These are phyloP conservation scores for Leistus spinibarbis DNA, from an alignment of 2,888 invertebrate species.

Conservation along the genomic window DNA sequence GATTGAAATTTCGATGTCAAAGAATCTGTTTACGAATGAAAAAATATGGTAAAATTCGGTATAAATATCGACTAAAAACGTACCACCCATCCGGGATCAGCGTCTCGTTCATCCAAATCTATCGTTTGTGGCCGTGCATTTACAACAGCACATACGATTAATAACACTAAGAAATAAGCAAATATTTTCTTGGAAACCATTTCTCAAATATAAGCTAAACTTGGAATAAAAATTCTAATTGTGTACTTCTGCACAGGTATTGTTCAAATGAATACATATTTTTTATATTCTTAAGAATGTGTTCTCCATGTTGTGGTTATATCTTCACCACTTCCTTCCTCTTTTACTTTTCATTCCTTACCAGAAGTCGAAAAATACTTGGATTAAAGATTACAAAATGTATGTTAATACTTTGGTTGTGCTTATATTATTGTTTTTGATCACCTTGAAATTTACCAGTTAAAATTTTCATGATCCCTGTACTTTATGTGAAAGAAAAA, in stretches of 20 bases:
- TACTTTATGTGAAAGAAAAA: no score
- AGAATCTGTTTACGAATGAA: no score
- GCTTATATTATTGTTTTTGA: no score
- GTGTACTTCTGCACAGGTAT: not conserved
- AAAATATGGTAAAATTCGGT: no score
- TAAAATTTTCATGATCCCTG: no score
- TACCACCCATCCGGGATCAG: conserved; percentile 53
- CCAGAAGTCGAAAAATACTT: not conserved
- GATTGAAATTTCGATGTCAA: no score
- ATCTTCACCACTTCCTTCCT: conserved; percentile 10
- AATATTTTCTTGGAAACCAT: not conserved
- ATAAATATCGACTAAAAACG: conserved; percentile 40
- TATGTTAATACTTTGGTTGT: no score
- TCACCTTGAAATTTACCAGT: not conserved
- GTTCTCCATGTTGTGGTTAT: not conserved
- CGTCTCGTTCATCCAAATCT: conserved; percentile 28
- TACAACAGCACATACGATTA: conserved; percentile 21
- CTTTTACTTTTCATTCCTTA: no score
- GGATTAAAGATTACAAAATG: no score
- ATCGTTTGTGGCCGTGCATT: conserved; percentile 27
- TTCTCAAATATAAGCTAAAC: not conserved
- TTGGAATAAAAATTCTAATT: not conserved
- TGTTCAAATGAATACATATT: not conserved
- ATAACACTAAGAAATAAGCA: conserved; percentile 19
- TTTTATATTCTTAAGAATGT: no score